A percentile compares a stretch with the other conserved stretches of the same genome.
Evolutionary conservation across 2,888 invertebrate genomes (phyloP).

Genomic region (Nomada hirtipes): DNA sequence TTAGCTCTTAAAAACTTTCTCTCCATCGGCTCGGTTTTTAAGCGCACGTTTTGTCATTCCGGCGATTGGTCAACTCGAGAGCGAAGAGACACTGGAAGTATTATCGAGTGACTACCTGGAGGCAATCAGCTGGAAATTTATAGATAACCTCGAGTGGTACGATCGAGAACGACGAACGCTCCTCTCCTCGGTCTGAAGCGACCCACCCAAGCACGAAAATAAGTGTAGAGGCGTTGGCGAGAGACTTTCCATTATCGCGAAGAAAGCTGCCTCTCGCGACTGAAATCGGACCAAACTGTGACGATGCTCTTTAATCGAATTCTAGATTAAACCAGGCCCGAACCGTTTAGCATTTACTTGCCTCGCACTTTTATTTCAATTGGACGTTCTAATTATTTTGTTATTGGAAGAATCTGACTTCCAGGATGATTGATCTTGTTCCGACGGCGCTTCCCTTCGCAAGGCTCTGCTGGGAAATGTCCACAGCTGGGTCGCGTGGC

Average conservation of each 20-base stretch:
- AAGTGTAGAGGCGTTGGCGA: conserved; percentile 13
- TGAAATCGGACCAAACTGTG: conserved; percentile 30
- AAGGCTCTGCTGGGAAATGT: conserved; percentile 55
- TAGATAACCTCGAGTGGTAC: conserved; percentile 39
- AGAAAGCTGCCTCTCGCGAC: conserved; percentile 19
- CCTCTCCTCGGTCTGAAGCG: conserved; percentile 9
- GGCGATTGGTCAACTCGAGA: conserved; percentile 20
- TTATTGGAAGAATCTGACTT: conserved; percentile 3
- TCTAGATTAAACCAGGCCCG: background rate
- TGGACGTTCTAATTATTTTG: conserved; percentile 52
- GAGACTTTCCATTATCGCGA: conserved; percentile 27
- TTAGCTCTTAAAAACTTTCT: conserved; percentile 9
- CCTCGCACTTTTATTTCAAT: conserved; percentile 28
- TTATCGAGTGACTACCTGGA: conserved; percentile 22
- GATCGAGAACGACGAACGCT: conserved; percentile 11
- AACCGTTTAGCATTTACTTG: conserved; percentile 7
- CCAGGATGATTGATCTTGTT: conserved; percentile 63
- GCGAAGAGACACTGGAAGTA: background rate
- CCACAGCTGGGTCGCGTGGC: conserved; percentile 72
- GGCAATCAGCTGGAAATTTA: conserved; percentile 39
- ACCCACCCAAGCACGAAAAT: conserved; percentile 15
- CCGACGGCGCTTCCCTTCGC: conserved; percentile 28
- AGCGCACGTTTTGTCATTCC: conserved; percentile 14
- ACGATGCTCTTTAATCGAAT: conserved; percentile 13
- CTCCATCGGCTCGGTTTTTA: background rate